Evolutionary conservation across 2,888 invertebrate species (phyloP).

Genomic region (Epistrophe grossulariae): DNA sequence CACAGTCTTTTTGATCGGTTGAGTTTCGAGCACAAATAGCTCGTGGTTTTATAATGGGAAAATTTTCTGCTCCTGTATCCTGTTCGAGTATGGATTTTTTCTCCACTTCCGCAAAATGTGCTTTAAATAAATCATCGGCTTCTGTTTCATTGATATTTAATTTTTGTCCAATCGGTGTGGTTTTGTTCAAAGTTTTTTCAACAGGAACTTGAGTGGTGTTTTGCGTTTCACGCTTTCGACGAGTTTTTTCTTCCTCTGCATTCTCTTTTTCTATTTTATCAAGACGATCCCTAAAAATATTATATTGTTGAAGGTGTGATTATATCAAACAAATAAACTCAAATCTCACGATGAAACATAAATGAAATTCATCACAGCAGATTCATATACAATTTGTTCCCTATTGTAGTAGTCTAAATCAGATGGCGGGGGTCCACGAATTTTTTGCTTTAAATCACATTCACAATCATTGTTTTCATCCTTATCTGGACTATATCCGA

Average conservation of each 20-base stretch:
- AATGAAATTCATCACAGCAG: conserved; percentile 79
- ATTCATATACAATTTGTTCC: conserved; percentile 78
- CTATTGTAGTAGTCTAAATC: conserved; percentile 80
- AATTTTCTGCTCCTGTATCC: conserved; percentile 77
- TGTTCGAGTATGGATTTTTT: conserved; percentile 72
- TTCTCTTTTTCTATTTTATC: background rate
- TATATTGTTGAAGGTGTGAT: background rate
- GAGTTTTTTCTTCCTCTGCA: conserved; percentile 39
- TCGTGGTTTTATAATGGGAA: conserved; percentile 72
- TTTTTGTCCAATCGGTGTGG: background rate
- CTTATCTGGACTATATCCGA: background rate
- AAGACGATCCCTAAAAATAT: background rate
- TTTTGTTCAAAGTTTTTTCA: background rate
- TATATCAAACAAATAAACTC: background rate
- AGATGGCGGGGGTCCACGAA: conserved; percentile 79
- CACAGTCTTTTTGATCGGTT: conserved; percentile 78
- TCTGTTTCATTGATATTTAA: background rate
- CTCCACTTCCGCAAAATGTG: conserved; percentile 62
- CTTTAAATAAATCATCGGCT: conserved; percentile 4
- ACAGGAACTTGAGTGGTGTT: background rate
- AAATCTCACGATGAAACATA: conserved; percentile 79
- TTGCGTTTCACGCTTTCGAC: conserved; percentile 32
- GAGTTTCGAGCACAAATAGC: conserved; percentile 76
- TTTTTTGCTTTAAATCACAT: background rate
- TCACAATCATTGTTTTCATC: conserved; percentile 32